Conservation (phyloP, 2,888 invertebrate genomes). For the Eretmocerus hayati region DNA sequence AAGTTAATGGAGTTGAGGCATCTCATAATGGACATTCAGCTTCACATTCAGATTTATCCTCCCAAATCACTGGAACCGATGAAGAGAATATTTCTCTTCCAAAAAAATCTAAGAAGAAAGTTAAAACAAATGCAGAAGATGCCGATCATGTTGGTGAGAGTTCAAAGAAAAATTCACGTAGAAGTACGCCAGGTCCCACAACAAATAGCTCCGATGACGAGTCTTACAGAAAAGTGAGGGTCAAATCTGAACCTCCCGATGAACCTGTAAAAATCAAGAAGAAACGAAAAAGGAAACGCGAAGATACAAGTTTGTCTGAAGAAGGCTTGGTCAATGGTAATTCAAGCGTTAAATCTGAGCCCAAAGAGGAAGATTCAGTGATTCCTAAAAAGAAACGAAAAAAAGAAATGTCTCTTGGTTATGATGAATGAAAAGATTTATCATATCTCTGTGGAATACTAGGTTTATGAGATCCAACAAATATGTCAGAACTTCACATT, state of each 20-base stretch:
- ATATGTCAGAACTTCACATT: no score
- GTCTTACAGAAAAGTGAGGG: neutral
- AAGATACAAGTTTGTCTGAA: neutral
- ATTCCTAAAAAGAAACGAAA: neutral
- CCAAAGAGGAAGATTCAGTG: neutral
- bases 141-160: neutral
- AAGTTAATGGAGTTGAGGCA: neutral
- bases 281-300: neutral
- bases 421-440: neutral
- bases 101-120: neutral
- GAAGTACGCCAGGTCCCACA: neutral
- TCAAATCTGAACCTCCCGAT: neutral
- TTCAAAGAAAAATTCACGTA: neutral
- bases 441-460: no score
- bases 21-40: neutral
- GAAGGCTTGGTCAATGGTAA: neutral
- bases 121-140: neutral
- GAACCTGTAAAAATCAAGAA: neutral
- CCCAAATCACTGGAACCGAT: no score
- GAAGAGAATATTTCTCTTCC: neutral
- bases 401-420: neutral
- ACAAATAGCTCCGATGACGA: neutral
- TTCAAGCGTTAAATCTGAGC: neutral
- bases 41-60: no score
- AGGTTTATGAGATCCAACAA: no score